A percentile compares a stretch with the other conserved stretches of the same genome.
Conservation (phyloP, 2,113 vertebrate genomes). For the Dasypus novemcinctus region DNA sequence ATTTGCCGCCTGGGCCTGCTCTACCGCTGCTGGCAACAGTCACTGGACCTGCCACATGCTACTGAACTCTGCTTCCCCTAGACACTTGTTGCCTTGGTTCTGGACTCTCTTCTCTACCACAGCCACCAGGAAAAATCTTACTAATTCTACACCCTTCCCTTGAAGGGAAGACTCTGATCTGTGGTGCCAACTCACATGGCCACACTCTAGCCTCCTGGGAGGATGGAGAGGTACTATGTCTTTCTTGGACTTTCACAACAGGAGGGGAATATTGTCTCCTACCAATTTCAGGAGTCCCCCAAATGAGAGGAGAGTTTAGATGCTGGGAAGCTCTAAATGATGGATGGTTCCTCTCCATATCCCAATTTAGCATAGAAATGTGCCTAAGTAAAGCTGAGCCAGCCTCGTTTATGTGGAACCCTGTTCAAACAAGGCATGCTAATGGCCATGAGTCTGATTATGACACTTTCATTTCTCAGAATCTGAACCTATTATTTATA, state of each 20-base stretch:
- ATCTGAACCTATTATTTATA: slow-evolving; percentile 35
- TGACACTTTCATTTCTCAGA: slow-evolving; percentile 55
- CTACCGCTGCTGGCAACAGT: background rate
- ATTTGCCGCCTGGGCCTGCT: background rate
- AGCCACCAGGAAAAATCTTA: background rate
- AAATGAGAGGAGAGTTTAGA: background rate
- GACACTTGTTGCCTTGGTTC: background rate
- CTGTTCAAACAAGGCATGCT: slow-evolving; percentile 12
- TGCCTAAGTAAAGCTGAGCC: background rate
- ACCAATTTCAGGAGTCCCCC: background rate
- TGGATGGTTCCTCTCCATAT: background rate
- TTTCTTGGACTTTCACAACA: background rate
- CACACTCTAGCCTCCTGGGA: background rate
- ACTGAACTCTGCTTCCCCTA: background rate
- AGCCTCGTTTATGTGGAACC: background rate
- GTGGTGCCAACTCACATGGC: background rate
- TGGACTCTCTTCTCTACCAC: background rate
- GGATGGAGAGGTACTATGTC: background rate
- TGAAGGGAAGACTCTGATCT: background rate
- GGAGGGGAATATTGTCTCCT: background rate
- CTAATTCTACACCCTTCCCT: background rate
- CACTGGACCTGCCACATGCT: background rate
- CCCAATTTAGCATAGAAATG: background rate
- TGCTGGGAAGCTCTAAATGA: background rate
- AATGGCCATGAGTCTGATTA: slow-evolving; percentile 49